Evolutionary conservation across 2,797 vertebrate genomes (phyloP).

Genomic region (Pseudochirops cupreus): DNA sequence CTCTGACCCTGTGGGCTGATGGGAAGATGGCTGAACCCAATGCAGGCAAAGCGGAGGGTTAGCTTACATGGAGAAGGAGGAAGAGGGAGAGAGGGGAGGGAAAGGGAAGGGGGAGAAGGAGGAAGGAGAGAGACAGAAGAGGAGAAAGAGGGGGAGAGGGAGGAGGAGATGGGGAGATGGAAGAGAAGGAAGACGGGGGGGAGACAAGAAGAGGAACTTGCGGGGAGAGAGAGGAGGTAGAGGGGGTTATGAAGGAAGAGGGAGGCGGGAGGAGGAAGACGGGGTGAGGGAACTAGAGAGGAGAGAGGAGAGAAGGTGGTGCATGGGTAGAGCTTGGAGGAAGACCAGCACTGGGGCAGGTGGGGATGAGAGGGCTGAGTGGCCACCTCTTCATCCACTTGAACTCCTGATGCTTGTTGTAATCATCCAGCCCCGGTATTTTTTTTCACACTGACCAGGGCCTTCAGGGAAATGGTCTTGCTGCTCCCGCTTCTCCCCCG

Average conservation of each 20-base stretch:
- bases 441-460: background rate
- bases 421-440: background rate
- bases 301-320: background rate
- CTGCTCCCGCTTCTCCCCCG: too few relatives aligned
- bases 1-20: background rate
- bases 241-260: background rate
- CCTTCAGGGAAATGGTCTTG: background rate
- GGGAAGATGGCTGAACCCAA: background rate
- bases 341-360: background rate
- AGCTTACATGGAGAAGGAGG: background rate
- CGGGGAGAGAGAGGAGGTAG: accelerated
- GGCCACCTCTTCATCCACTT: background rate
- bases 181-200: too few relatives aligned
- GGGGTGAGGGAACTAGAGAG: background rate
- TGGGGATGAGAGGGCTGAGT: too few relatives aligned
- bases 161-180: too few relatives aligned
- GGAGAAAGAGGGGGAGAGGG: too few relatives aligned
- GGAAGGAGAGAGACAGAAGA: too few relatives aligned
- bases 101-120: too few relatives aligned
- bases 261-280: accelerated
- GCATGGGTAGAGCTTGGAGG: background rate
- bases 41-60: background rate
- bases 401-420: background rate
- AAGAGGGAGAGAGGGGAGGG: background rate
- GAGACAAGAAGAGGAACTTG: accelerated